phyloP scores from a whole-genome alignment of 2,797 vertebrate genomes.

The Leptodactylus fallax region DNA sequence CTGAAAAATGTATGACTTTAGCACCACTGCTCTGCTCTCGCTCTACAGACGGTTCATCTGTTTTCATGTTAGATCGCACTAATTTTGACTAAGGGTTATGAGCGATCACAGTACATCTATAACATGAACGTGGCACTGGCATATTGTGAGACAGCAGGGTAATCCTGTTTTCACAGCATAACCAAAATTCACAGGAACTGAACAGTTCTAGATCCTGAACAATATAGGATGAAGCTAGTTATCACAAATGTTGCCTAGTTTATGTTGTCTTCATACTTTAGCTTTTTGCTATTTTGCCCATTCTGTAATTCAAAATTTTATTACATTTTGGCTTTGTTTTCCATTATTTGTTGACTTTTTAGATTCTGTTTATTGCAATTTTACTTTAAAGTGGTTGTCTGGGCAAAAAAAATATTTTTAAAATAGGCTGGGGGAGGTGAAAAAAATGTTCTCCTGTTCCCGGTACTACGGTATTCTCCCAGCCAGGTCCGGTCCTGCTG shows the following conservation, averaged over 20 bases:
- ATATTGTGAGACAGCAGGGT: neutral
- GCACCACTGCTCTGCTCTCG: neutral
- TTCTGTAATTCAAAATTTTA: neutral
- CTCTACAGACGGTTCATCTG: slow-evolving; percentile 27
- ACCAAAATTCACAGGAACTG: neutral
- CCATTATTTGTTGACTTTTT: neutral
- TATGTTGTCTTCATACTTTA: neutral
- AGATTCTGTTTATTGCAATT: neutral
- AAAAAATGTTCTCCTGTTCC: too few species aligned
- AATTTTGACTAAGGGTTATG: slow-evolving; percentile 17
- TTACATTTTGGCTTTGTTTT: neutral
- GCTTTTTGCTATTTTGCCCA: neutral
- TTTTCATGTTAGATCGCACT: neutral
- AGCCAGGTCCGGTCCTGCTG: too few species aligned
- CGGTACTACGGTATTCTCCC: too few species aligned
- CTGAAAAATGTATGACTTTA: slow-evolving; percentile 31
- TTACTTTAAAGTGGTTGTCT: neutral
- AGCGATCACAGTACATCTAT: neutral
- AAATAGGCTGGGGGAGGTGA: too few species aligned
- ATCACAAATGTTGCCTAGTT: neutral
- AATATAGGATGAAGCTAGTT: too few species aligned
- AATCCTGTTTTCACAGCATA: neutral
- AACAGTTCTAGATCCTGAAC: neutral
- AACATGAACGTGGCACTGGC: neutral
- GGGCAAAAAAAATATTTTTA: too few species aligned